phyloP scores from a whole-genome alignment of 2,888 invertebrate genomes.

The Sarcophaga variegata region DNA sequence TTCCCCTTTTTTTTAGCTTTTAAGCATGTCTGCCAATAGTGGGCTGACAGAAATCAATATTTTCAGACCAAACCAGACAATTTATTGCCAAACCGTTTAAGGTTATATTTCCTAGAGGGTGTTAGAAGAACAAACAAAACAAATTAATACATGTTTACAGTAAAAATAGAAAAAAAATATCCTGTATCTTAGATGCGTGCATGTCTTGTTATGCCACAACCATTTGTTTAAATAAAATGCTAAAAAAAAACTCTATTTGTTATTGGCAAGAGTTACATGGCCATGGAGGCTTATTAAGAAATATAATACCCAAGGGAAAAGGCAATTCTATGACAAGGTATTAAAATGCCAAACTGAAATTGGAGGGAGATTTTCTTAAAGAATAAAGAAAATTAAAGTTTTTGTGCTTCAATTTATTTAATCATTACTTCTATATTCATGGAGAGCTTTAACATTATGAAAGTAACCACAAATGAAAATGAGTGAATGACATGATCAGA shows the following conservation, averaged over 20 bases:
- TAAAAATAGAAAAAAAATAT: neutral
- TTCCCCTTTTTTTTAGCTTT: neutral
- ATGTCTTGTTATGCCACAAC: neutral
- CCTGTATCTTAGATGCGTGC: conserved; percentile 13
- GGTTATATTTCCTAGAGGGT: neutral
- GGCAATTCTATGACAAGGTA: neutral
- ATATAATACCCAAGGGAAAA: neutral
- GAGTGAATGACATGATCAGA: too few species aligned
- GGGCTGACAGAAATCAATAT: conserved; percentile 44
- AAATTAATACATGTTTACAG: conserved; percentile 39
- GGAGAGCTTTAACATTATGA: neutral
- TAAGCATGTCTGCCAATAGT: neutral
- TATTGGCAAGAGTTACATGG: neutral
- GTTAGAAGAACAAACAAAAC: neutral
- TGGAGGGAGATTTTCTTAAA: neutral
- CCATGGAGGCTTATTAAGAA: neutral
- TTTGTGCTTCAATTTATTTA: neutral
- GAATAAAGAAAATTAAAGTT: neutral
- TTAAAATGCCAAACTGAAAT: neutral
- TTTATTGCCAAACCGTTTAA: conserved; percentile 8
- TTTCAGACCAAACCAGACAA: conserved; percentile 28
- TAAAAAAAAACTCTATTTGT: conserved; percentile 8
- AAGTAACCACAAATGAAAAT: too few species aligned
- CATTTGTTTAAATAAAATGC: conserved; percentile 14
- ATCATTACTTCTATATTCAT: neutral